Evolutionary conservation across 2,797 vertebrate species (phyloP), one percentile per base, ranked within the genome.

Genomic region (Rhinogobio ventralis): DNA sequence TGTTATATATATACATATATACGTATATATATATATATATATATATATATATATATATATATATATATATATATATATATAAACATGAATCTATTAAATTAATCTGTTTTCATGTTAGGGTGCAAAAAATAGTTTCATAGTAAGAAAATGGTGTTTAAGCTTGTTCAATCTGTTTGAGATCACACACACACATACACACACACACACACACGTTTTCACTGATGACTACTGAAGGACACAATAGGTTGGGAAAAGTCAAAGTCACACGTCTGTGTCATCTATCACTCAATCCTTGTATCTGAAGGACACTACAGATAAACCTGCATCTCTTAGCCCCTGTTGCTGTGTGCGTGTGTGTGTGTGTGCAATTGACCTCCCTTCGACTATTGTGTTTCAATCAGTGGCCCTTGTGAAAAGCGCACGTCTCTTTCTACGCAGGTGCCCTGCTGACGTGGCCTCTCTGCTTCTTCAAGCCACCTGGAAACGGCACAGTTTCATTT

Each of bases 231-330:
- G 73, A 76, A 83, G 28, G 62, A 84, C 49, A 51, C 42, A 69
- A 68, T 53, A 57, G 14, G 42, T 42, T 46, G 39, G 23, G 25
- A 76, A 57, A 83, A 68, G 55, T 45, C 76, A 79, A 64, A 73
- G 42, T 46, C 57, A 45, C 68, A 73, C 4, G 73, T 78, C 57
- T 36, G 19, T 77, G 57, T 73, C 55, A 33, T 67, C 28, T 49
- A 73, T 78, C 60, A 51, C 78, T 82, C 68, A 69, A 62, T 60
- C 82, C 76, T 39, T 60, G 23, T 51, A 30, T 49, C 76, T 81
- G 76, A 88, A 88, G 84, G 84, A 71, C 84, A 80, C 71, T 69
- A 33, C 62, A 55, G 86, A 86, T 80, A 86, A 79, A 79, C 79
- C 51, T 23, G 14, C 51, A 71, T 80, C 67, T 84, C 66, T 81